Evolutionary conservation across 2,113 vertebrate genomes (phyloP).

Genomic region (Nothocercus julius): DNA sequence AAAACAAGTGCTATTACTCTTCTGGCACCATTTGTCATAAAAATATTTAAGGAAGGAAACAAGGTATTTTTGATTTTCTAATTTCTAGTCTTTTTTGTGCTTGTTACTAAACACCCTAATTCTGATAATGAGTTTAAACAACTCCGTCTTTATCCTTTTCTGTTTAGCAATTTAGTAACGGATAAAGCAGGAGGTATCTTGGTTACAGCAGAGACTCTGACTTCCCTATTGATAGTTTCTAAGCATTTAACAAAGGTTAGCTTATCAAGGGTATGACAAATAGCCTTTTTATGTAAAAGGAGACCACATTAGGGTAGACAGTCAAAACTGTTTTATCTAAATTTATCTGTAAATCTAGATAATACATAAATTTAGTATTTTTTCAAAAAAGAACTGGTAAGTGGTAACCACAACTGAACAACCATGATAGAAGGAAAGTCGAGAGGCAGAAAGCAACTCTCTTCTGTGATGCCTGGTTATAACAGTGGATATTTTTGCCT

Average conservation of each 20-base stretch:
- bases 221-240: slow-evolving; percentile 71
- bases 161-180: slow-evolving; percentile 63
- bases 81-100: neutral
- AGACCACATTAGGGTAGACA: slow-evolving; percentile 73
- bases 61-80: neutral
- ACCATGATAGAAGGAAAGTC: rapidly evolving
- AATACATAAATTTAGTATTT: slow-evolving; percentile 11
- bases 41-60: slow-evolving; percentile 35
- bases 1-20: neutral
- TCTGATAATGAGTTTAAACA: slow-evolving; percentile 69
- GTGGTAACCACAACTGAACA: neutral
- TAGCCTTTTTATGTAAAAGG: slow-evolving; percentile 73
- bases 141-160: slow-evolving; percentile 40
- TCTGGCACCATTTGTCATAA: slow-evolving; percentile 29
- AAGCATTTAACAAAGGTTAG: slow-evolving; percentile 74
- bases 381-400: neutral
- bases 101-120: slow-evolving; percentile 53
- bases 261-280: slow-evolving; percentile 75
- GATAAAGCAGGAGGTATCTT: slow-evolving; percentile 69
- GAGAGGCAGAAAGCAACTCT: neutral
- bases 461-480: neutral
- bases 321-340: slow-evolving; percentile 50
- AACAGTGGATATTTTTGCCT: neutral
- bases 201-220: slow-evolving; percentile 59
- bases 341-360: slow-evolving; percentile 56